Conservation (phyloP, 1,140 invertebrate species). For the Spodoptera frugiperda region DNA sequence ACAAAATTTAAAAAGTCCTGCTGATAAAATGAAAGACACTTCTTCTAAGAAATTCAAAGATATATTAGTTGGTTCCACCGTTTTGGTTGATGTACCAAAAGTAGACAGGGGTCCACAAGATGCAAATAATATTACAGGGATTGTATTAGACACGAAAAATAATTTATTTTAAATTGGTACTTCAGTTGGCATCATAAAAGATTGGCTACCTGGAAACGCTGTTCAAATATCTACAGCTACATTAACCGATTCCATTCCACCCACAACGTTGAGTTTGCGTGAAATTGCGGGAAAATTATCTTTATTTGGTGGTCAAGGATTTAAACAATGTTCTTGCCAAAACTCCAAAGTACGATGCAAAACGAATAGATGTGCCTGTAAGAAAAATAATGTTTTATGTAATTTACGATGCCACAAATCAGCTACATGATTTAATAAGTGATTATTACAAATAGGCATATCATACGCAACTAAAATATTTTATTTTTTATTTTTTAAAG, state of each 20-base stretch:
- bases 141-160: background rate
- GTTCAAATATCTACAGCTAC: background rate
- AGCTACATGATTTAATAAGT: too few relatives aligned
- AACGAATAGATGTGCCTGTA: background rate
- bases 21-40: background rate
- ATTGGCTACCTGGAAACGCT: slow-evolving; percentile 1
- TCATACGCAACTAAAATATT: too few relatives aligned
- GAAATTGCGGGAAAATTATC: background rate
- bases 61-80: background rate
- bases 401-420: too few relatives aligned
- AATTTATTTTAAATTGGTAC: slow-evolving; percentile 1
- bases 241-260: background rate
- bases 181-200: background rate
- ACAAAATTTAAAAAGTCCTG: background rate
- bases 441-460: too few relatives aligned
- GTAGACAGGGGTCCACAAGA: background rate
- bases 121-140: background rate
- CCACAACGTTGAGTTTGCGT: background rate
- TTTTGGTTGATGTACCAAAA: background rate
- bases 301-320: background rate
- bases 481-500: too few relatives aligned
- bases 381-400: background rate
- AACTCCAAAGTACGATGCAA: background rate
- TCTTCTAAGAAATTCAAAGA: slow-evolving; percentile 1
- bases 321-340: background rate